Evolutionary conservation across 2,797 vertebrate genomes (phyloP), one percentile per base, ranked within the genome.

Genomic region (Brotula barbata): DNA sequence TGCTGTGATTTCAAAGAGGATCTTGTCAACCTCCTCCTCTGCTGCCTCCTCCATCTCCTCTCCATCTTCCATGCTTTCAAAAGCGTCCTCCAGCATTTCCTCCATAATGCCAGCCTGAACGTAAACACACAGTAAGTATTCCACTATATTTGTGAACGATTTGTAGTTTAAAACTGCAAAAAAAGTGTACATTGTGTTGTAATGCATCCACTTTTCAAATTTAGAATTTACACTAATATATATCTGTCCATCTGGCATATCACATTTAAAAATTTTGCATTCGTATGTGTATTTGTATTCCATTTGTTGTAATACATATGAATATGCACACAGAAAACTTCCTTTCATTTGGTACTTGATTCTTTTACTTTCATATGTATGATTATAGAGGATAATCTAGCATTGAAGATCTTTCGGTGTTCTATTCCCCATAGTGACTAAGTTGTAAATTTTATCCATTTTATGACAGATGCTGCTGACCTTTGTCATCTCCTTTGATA

Each of bases 401-500:
- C 6, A 33, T n/a, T 33, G 31, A 6, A 33, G 31, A 33, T 33
- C 15, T 3, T 8, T 9, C 19, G 31, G 2, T 19, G 1, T 59
- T 67, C 1, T 11, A 7, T 15, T 48, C 40, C 19, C 54, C 43
- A 7, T 10, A 28, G 11, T 21, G 17, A 31, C 22, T 25, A 12
- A 0, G 60, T 6, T n/a, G 15, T 19, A 8, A 31, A 15, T 33
- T 44, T 10, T 9, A 33, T 56, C 9, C 16, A 53, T 5, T 44
- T 19, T 10, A 31, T 64, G 37, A 20, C 21, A 28, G n/a, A 51
- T 19, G 7, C 22, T 50, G 49, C 34, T 51, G 21, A 99, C 97
- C 95, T 98, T 99, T 93, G 93, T 95, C 97, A 99, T 99, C 87
- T 99, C 97, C 77, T 96, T 97, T 64, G 96, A 98, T n/a, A 99